Evolutionary conservation across 2,888 invertebrate species (phyloP).

Genomic region (Sisyra nigra): DNA sequence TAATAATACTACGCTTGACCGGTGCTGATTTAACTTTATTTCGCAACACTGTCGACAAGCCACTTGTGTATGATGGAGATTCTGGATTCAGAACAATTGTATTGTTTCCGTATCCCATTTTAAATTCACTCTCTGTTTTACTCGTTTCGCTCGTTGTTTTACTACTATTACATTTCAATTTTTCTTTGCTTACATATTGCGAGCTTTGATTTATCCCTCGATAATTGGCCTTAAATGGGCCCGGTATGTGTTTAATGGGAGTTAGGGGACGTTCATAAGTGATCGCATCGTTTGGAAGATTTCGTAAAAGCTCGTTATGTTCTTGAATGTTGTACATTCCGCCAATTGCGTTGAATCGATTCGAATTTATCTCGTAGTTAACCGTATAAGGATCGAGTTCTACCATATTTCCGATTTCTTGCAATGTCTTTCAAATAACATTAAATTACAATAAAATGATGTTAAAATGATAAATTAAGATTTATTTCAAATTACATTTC

Average conservation of each 20-base stretch:
- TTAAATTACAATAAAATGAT: neutral
- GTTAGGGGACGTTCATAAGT: neutral
- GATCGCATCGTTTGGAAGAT: slow-evolving; percentile 1
- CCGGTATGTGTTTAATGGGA: neutral
- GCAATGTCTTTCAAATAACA: slow-evolving; percentile 20
- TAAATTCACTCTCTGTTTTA: neutral
- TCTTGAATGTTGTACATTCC: slow-evolving; percentile 44
- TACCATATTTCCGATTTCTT: slow-evolving; percentile 35
- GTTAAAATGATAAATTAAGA: neutral
- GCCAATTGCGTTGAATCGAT: slow-evolving; percentile 38
- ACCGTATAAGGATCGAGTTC: slow-evolving; percentile 29
- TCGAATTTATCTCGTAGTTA: slow-evolving; percentile 31
- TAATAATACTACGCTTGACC: too few relatives aligned
- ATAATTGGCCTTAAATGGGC: neutral
- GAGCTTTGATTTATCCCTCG: too few relatives aligned
- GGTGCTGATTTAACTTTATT: too few relatives aligned
- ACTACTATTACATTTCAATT: too few relatives aligned
- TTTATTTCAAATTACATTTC: too few relatives aligned
- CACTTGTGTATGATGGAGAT: too few relatives aligned
- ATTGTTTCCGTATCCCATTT: too few relatives aligned
- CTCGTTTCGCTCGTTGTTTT: neutral
- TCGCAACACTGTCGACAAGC: too few relatives aligned
- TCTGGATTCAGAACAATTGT: too few relatives aligned
- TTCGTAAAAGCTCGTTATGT: neutral
- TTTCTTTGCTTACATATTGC: too few relatives aligned